Evolutionary conservation across 2,888 invertebrate genomes (phyloP).

Genomic region (Strigamia crassipes): DNA sequence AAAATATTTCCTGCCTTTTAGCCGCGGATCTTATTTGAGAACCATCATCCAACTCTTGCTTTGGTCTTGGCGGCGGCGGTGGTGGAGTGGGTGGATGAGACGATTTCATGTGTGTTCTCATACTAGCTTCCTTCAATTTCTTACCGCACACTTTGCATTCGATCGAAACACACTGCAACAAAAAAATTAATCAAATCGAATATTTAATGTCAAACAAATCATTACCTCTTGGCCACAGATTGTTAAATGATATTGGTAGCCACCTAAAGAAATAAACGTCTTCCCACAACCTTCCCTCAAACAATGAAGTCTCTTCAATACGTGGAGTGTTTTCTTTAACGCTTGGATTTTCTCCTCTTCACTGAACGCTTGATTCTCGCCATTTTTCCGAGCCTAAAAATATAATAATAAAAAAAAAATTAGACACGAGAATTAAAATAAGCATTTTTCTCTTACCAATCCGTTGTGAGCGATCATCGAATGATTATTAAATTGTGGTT

Average conservation of each 20-base stretch:
- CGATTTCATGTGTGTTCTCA: slow-evolving; percentile 46
- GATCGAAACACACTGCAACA: background rate
- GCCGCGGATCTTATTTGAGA: background rate
- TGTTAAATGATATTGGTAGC: slow-evolving; percentile 34
- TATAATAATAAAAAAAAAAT: background rate
- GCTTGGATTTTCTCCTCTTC: background rate
- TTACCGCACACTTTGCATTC: slow-evolving; percentile 48
- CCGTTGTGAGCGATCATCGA: slow-evolving; percentile 26
- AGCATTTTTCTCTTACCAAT: slow-evolving; percentile 1
- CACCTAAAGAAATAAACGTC: slow-evolving; percentile 32
- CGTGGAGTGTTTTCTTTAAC: background rate
- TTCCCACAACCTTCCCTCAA: slow-evolving; percentile 24
- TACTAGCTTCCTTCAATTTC: slow-evolving; percentile 44
- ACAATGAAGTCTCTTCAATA: slow-evolving; percentile 16
- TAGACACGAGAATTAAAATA: background rate
- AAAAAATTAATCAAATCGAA: background rate
- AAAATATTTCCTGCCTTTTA: background rate
- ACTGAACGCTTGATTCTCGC: background rate
- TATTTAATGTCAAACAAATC: background rate
- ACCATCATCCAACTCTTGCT: background rate
- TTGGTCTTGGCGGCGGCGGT: background rate
- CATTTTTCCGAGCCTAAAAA: background rate
- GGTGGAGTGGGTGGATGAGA: slow-evolving; percentile 46
- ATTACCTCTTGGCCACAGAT: slow-evolving; percentile 33
- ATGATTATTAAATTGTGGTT: slow-evolving; percentile 19